Conservation (phyloP, 2,888 invertebrate genomes). For the Antitype chi region DNA sequence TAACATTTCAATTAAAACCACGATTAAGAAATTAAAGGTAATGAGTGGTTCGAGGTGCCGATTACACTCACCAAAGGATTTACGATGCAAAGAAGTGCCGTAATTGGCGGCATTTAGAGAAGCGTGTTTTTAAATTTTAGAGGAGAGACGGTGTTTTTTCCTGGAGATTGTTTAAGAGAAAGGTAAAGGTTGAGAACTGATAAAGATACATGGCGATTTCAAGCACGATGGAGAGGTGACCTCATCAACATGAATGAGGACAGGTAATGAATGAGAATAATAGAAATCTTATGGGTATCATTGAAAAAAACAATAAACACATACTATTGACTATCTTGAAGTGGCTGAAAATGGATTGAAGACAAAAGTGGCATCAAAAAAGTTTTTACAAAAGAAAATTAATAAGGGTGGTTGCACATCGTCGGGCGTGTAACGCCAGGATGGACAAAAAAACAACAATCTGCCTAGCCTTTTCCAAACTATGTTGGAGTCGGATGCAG, state of each 20-base stretch:
- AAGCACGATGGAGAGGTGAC: not conserved
- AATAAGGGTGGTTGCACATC: not conserved
- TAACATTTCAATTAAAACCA: constrained; percentile 88
- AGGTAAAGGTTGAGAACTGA: not conserved
- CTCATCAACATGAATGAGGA: not conserved
- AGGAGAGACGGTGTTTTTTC: constrained; percentile 9
- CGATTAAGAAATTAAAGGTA: constrained; percentile 88
- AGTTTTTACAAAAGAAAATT: not conserved
- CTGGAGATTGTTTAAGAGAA: constrained; percentile 17
- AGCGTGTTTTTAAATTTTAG: constrained; percentile 47
- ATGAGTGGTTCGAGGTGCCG: constrained; percentile 81
- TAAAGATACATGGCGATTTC: not conserved
- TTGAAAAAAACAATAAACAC: not conserved
- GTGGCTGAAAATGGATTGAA: not conserved
- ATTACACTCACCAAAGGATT: constrained; percentile 76
- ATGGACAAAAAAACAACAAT: not conserved
- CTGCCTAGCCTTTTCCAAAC: no score
- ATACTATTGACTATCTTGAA: not conserved
- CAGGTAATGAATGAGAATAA: not conserved
- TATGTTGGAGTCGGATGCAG: no score
- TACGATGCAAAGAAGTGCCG: constrained; percentile 74
- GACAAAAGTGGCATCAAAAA: not conserved
- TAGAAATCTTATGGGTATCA: no score
- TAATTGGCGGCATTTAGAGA: constrained; percentile 79
- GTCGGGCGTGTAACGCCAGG: no score